Percentiles rank a stretch among this genome's conserved stretches.
These are phyloP conservation scores for Catonia carolina DNA, from an alignment of 2,888 invertebrate genomes.

Conservation along the genomic window DNA sequence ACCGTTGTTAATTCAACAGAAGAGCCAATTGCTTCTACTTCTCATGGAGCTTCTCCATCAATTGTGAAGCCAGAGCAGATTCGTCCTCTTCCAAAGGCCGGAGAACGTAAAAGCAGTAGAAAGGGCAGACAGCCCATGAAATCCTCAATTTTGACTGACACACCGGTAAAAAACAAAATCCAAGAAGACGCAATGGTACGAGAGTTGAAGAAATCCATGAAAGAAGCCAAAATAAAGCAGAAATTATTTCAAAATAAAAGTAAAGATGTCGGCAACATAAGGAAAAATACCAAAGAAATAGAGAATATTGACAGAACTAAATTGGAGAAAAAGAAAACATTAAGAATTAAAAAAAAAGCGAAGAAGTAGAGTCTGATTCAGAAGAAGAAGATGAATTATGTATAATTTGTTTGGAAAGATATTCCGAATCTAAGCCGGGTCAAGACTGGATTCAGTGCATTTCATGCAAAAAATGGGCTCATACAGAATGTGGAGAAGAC, in stretches of 20 bases:
- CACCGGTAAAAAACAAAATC: neutral
- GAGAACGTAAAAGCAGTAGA: slow-evolving; percentile 24
- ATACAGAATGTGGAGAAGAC: no score
- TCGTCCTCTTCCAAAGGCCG: neutral
- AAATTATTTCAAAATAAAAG: neutral
- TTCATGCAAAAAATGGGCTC: neutral
- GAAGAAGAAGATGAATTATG: neutral
- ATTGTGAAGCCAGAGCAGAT: neutral
- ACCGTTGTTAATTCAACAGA: neutral
- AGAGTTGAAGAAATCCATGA: neutral
- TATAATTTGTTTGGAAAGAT: neutral
- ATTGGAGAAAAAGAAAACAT: no score
- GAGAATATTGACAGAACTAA: no score
- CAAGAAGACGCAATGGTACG: neutral
- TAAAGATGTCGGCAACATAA: no score
- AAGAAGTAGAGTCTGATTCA: neutral
- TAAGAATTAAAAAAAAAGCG: no score
- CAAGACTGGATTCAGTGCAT: no score
- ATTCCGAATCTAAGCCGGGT: no score
- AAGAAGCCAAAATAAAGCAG: neutral
- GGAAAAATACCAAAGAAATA: no score
- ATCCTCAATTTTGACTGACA: slow-evolving; percentile 30
- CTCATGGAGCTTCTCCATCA: neutral
- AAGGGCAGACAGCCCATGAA: neutral
- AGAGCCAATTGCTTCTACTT: neutral